A percentile compares a stretch with the other conserved stretches of the same genome.
phyloP scores from a whole-genome alignment of 2,113 vertebrate genomes.

The Gallinago paraguaiae region DNA sequence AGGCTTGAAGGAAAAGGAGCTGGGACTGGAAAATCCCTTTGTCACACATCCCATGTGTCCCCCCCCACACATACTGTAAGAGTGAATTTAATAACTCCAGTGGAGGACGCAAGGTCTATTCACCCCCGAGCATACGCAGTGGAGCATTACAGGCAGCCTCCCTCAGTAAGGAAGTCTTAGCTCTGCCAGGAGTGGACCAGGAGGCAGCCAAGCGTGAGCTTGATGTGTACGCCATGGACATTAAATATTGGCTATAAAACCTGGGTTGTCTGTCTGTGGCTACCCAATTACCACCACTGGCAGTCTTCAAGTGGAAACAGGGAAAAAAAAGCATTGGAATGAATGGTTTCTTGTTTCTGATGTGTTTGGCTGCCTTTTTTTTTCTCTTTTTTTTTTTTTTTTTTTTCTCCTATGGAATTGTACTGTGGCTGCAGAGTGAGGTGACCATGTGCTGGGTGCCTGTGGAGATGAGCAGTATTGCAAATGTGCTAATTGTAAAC shows the following conservation, averaged over 20 bases:
- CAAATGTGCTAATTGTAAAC: background rate
- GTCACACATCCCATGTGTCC: background rate
- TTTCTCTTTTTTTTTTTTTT: background rate
- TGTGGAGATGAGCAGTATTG: background rate
- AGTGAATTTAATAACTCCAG: background rate
- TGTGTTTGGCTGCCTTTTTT: background rate
- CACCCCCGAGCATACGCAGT: fast-evolving
- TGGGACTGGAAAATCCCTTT: background rate
- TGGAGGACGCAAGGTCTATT: background rate
- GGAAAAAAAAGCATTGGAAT: background rate
- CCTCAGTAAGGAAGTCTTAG: background rate
- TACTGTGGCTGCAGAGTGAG: background rate
- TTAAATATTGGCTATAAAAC: background rate
- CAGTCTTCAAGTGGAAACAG: background rate
- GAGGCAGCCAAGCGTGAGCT: background rate
- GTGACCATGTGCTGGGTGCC: background rate
- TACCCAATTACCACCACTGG: background rate
- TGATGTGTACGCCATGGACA: background rate
- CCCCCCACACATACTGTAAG: background rate
- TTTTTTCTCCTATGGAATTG: background rate
- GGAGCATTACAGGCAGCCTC: fast-evolving
- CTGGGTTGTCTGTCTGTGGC: background rate
- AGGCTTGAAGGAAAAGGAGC: background rate
- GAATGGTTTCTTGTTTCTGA: background rate
- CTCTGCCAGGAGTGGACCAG: background rate